Conservation (phyloP, 2,797 vertebrate genomes). For the Oreochromis mossambicus region DNA sequence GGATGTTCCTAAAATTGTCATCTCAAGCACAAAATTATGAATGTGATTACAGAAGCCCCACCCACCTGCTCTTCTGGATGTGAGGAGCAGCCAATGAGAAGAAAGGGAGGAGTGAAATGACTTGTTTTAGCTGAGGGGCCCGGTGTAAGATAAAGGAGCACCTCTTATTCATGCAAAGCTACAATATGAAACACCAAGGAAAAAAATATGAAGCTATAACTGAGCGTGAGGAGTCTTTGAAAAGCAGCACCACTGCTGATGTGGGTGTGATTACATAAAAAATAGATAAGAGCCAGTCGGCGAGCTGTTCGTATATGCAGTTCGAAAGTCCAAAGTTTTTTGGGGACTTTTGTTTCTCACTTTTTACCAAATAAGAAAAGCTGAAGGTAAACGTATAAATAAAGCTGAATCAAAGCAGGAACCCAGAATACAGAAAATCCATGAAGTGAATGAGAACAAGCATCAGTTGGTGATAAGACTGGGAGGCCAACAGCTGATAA, state of each 20-base stretch:
- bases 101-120: not conserved
- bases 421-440: not conserved
- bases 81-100: not conserved
- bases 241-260: not conserved
- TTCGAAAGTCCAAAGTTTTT: not conserved
- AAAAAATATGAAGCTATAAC: not conserved
- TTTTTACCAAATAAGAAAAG: not conserved
- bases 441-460: not conserved
- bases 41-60: not conserved
- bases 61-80: not conserved
- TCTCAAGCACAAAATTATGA: too few species aligned
- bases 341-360: not conserved
- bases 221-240: not conserved
- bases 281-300: not conserved
- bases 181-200: not conserved
- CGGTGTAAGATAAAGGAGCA: fast-evolving
- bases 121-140: not conserved
- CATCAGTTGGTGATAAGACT: not conserved
- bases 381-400: fast-evolving
- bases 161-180: not conserved
- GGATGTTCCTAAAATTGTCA: too few species aligned
- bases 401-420: not conserved
- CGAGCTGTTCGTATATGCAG: not conserved
- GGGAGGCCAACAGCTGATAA: not conserved
- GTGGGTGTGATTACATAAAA: not conserved